Conservation (phyloP, 2,113 vertebrate genomes). For the Macroglossus sobrinus region DNA sequence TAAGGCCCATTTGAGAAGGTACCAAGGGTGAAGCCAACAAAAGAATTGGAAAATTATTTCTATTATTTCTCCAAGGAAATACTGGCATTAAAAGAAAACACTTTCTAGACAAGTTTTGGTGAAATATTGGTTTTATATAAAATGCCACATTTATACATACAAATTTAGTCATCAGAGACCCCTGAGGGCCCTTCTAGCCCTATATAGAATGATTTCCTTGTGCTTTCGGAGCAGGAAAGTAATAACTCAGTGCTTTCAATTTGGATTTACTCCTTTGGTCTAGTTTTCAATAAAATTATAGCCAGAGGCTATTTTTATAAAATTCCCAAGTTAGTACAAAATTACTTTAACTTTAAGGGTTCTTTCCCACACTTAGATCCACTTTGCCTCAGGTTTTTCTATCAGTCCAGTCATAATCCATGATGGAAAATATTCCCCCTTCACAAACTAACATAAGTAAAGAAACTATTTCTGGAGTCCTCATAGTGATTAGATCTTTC, state of each 20-base stretch:
- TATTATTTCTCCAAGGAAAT: constrained; percentile 33
- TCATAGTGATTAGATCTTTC: not conserved
- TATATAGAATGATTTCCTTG: not conserved
- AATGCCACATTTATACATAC: not conserved
- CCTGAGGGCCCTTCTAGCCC: not conserved
- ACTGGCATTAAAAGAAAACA: not conserved
- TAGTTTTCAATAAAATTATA: constrained; percentile 48
- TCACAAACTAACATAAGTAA: not conserved
- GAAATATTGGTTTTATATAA: not conserved
- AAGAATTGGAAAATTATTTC: not conserved
- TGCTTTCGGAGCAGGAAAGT: not conserved
- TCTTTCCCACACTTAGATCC: not conserved
- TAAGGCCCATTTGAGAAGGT: not conserved
- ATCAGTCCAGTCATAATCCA: not conserved
- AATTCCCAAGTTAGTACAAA: constrained; percentile 34
- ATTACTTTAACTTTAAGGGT: constrained; percentile 29
- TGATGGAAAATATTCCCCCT: not conserved
- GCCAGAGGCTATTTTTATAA: constrained; percentile 33
- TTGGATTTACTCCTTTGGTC: not conserved
- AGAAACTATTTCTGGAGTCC: not conserved
- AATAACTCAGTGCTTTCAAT: constrained; percentile 39
- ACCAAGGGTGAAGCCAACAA: not conserved
- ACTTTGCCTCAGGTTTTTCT: not conserved
- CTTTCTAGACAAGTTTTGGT: not conserved
- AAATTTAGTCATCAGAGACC: not conserved